phyloP scores from a whole-genome alignment of 2,113 vertebrate species.

The Grus americana region DNA sequence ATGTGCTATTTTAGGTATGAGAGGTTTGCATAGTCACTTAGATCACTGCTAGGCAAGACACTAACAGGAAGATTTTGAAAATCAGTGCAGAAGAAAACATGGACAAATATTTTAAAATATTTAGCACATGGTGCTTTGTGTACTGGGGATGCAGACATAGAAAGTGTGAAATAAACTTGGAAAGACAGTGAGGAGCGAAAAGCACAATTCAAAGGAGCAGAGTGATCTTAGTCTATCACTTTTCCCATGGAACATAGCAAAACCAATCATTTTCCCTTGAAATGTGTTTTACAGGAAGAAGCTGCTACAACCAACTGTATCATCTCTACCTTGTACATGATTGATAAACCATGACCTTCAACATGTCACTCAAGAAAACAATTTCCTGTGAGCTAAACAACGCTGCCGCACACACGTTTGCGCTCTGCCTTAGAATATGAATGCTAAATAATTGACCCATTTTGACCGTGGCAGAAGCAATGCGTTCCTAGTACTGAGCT shows the following conservation, averaged over 20 bases:
- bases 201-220: neutral
- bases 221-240: neutral
- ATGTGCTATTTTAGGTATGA: neutral
- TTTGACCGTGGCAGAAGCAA: neutral
- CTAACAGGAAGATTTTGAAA: neutral
- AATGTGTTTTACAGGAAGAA: neutral
- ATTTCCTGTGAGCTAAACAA: neutral
- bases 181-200: neutral
- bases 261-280: neutral
- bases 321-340: neutral
- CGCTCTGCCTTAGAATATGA: neutral
- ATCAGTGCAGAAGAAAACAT: neutral
- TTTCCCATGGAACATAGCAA: neutral
- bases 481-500: neutral
- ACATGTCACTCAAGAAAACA: neutral
- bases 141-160: neutral
- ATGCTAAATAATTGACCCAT: neutral
- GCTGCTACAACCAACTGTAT: neutral
- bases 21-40: neutral
- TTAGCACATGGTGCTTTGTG: neutral
- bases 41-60: neutral
- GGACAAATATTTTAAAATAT: neutral
- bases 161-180: neutral
- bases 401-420: fast-evolving
- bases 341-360: neutral